Base-by-base conservation (phyloP, 2,797 vertebrate genomes). In the Centroberyx gerrardi region DNA sequence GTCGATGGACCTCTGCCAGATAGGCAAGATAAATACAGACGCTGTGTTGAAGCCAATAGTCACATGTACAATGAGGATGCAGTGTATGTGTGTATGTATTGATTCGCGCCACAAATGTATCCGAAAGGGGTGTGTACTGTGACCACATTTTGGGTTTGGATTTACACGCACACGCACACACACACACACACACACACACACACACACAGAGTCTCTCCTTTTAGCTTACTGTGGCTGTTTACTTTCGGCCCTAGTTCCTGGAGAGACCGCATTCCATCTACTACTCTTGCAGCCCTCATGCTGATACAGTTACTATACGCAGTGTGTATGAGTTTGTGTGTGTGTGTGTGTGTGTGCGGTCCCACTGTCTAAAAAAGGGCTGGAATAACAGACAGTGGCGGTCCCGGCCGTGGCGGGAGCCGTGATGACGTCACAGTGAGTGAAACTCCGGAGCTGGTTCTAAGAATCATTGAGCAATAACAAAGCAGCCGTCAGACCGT, bases 401-500 rank as follows among this genome's bases (percentile, higher is more conserved):
- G 65, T 33, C 33, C 33, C 7, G 4, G 33, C 33, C 33, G 33
- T 44, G n/a, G 36, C 15, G 7, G 62, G 18, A 48, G 31, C 12
- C 80, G 46, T 67, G 51, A 31, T 56, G 74, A 65, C 70, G 31
- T 58, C 55, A 58, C 8, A 38, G 42, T 14, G 15, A 54, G 68
- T 36, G 9, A 40, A 65, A 62, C 8, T 68, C 6, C 2, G 27
- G 40, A 33, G 9, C 44, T 64, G 36, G 4, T 90, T 91, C 91
- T 81, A 33, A 81, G 87, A 92, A 92, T 70, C 38, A 67, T 51
- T 84, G 69, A 64, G 87, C 44, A 86, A 81, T 49, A 76, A n/a
- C 40, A 62, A 48, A 54, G 52, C 18, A 69, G 52, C 42, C 51
- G 61, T 36, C 52, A 53, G 54, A 60, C 38, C 18, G 12, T 15